Percentiles rank a stretch among this genome's conserved stretches.
Conservation (phyloP, 2,113 vertebrate species). For the Cryptomyrus ogoouensis region DNA sequence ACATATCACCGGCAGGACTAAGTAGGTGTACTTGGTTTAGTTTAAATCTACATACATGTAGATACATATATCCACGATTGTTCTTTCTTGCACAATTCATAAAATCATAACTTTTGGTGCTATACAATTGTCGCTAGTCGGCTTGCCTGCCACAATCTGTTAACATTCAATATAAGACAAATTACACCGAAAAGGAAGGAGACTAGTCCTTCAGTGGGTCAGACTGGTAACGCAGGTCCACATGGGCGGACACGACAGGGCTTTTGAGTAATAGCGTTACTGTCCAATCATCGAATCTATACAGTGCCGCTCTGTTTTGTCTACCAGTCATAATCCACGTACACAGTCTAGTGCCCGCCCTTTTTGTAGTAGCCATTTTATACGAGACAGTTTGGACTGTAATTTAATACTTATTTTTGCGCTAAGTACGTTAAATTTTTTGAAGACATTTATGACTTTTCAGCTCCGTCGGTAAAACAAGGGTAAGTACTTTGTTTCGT, state of each 20-base stretch:
- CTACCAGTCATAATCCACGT: conserved; percentile 37
- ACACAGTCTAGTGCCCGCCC: conserved; percentile 30
- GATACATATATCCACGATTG: background rate
- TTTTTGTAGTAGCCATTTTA: conserved; percentile 58
- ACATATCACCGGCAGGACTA: background rate
- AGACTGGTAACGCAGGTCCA: background rate
- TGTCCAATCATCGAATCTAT: conserved; percentile 42
- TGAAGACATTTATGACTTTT: background rate
- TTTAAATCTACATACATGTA: background rate
- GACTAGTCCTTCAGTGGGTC: background rate
- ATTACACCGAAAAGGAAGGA: background rate
- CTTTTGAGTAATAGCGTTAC: background rate
- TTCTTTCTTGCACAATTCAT: background rate
- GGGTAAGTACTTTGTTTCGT: background rate
- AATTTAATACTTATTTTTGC: background rate
- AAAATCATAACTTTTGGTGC: background rate
- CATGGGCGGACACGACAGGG: background rate
- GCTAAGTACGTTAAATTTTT: background rate
- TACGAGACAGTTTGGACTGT: background rate
- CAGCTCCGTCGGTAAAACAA: background rate
- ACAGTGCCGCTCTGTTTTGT: background rate
- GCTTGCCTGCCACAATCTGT: background rate
- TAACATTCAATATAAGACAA: background rate
- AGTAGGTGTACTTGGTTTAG: background rate
- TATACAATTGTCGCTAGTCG: background rate